phyloP scores from a whole-genome alignment of 2,888 invertebrate species.

The Caenorhabditis sinica region DNA sequence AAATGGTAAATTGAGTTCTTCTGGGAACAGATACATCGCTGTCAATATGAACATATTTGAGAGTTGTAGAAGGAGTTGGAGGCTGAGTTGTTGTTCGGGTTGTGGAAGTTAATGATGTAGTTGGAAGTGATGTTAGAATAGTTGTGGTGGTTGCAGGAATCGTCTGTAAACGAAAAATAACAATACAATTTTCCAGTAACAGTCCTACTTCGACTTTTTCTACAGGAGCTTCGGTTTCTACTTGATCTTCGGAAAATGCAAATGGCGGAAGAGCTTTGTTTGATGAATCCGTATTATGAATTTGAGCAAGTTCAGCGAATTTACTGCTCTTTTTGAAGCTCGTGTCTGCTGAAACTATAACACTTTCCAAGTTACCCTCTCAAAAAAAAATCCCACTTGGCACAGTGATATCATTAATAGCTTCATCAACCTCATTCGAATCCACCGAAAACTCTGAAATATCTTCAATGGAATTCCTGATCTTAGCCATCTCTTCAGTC shows the following conservation, averaged over 20 bases:
- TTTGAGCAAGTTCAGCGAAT: slow-evolving; percentile 41
- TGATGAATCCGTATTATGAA: slow-evolving; percentile 50
- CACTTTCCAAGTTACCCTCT: background rate
- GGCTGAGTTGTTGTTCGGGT: slow-evolving; percentile 28
- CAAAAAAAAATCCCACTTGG: slow-evolving; percentile 23
- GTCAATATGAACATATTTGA: slow-evolving; percentile 33
- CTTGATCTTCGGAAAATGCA: slow-evolving; percentile 56
- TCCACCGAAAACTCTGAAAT: slow-evolving; percentile 56
- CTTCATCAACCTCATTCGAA: slow-evolving; percentile 43
- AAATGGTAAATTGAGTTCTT: slow-evolving; percentile 23
- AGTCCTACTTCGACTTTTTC: slow-evolving; percentile 25
- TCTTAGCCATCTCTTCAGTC: slow-evolving; percentile 48
- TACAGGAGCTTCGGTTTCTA: background rate
- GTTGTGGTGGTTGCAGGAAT: slow-evolving; percentile 23
- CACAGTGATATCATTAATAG: slow-evolving; percentile 44
- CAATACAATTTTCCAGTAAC: no score
- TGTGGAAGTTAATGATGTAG: slow-evolving; percentile 27
- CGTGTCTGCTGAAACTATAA: slow-evolving; percentile 27
- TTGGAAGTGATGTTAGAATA: slow-evolving; percentile 6
- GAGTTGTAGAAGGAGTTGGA: background rate
- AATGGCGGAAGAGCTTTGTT: slow-evolving; percentile 49
- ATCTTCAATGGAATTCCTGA: slow-evolving; percentile 53
- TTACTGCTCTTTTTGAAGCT: slow-evolving; percentile 54
- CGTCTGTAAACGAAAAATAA: background rate
- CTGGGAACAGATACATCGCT: slow-evolving; percentile 42